A percentile compares a stretch with the other conserved stretches of the same genome.
Conservation (phyloP, 2,888 invertebrate species). For the Hyalella azteca region DNA sequence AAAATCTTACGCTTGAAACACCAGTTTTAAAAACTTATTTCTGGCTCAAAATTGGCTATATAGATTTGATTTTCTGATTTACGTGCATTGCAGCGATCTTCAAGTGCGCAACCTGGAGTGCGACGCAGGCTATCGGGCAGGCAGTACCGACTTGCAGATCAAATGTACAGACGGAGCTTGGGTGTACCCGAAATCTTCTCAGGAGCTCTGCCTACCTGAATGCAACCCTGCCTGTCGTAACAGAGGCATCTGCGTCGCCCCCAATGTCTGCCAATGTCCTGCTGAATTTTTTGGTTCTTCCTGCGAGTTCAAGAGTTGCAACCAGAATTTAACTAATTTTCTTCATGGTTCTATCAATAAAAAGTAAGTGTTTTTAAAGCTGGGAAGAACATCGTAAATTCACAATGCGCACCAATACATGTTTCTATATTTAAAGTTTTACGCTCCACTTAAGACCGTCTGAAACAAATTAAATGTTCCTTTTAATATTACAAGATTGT, state of each 20-base stretch:
- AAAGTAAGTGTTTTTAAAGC: too few species aligned
- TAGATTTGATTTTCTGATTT: background rate
- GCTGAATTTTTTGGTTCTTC: background rate
- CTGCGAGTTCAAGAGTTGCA: constrained; percentile 1
- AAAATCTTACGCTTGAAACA: background rate
- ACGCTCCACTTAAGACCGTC: too few species aligned
- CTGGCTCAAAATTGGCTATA: background rate
- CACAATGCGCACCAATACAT: too few species aligned
- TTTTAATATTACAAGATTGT: too few species aligned
- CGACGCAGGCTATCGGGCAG: background rate
- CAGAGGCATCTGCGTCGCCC: background rate
- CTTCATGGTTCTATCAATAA: too few species aligned
- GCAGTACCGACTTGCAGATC: background rate
- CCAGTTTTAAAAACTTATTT: background rate
- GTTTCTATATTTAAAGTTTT: too few species aligned
- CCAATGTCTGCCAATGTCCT: background rate
- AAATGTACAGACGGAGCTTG: background rate
- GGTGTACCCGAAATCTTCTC: background rate
- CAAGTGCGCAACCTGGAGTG: background rate
- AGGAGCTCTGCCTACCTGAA: background rate
- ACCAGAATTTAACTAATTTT: background rate
- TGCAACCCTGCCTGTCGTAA: constrained; percentile 1
- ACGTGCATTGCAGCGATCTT: constrained; percentile 1
- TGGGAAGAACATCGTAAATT: too few species aligned
- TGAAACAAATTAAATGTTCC: too few species aligned